These are phyloP conservation scores for Panulirus ornatus DNA, from an alignment of 1,140 invertebrate species.

Conservation along the genomic window DNA sequence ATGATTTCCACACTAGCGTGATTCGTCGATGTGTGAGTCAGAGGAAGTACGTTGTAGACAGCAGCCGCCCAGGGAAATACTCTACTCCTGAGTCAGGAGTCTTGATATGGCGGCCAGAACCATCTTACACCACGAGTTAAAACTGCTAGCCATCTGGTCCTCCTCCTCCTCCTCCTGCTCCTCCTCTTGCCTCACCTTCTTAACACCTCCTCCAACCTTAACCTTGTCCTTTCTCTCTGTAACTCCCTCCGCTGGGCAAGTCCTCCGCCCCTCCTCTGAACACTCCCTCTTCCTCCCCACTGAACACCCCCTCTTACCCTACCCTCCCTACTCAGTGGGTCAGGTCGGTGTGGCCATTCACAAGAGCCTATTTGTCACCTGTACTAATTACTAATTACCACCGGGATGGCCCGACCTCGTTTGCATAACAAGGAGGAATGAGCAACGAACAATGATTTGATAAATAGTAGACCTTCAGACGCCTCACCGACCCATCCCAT, in stretches of 20 bases:
- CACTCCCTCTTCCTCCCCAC: not conserved
- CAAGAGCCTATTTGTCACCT: not conserved
- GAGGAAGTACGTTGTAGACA: too few species aligned
- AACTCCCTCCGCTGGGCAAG: not conserved
- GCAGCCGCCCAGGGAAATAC: too few species aligned
- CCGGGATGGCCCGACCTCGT: not conserved
- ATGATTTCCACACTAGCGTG: too few species aligned
- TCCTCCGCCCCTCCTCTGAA: not conserved
- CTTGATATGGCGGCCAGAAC: too few species aligned
- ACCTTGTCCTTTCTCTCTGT: not conserved
- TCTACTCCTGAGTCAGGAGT: too few species aligned
- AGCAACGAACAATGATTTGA: not conserved
- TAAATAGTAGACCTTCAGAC: not conserved
- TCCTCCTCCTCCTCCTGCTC: not conserved
- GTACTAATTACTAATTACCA: conserved; percentile 5
- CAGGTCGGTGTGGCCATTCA: not conserved
- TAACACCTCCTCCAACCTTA: not conserved
- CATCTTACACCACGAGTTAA: too few species aligned
- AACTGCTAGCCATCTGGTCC: too few species aligned
- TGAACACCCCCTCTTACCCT: too few species aligned
- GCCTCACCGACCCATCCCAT: too few species aligned
- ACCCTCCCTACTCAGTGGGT: not conserved
- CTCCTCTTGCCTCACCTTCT: not conserved
- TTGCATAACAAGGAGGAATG: not conserved
- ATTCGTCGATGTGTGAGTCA: too few species aligned